Base-by-base conservation (phyloP, 2,113 vertebrate genomes). In the Labrus mixtus region DNA sequence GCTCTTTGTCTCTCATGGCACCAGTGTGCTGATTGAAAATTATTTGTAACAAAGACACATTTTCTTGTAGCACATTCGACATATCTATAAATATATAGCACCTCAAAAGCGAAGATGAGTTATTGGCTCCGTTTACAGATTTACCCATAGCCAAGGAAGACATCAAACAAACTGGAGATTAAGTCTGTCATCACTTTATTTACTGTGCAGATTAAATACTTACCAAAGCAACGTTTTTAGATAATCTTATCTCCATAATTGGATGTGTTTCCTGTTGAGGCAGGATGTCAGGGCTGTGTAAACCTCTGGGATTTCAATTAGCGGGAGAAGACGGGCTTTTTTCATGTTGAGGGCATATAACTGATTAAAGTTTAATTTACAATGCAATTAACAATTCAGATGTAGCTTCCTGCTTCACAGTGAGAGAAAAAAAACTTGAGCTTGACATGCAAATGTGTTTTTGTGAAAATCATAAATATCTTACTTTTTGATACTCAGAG, bases 201-300 rank as follows among this genome's bases (percentile, higher is more conserved):
- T 67, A 71, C 51, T 20, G 13, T 36, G 43, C 43, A 51, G 15
- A n/a, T 63, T 55, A 20, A 67, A 67, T 33, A 25, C 25, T 16
- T 29, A 11, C 25, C 3, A 10, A 66, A 71, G 11, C 6, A 8
- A 16, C 51, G 0, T 22, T 51, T 77, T 25, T 4, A 22, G n/a
- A 63, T 37, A 68, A 20, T 76, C 84, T 87, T 79, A 86, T 90
- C 83, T 84, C 10, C 43, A 39, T 79, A 84, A 89, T 81, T 83
- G 17, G 68, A 66, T 22, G 58, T 5, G 13, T 57, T 78, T 90
- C 76, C 82, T 85, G 82, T 29, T 25, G 79, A 56, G 10, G 20
- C 62, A 68, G 83, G 83, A 87, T 76, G 82, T 85, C 25, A 3
- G 73, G 83, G 79, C 33, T 66, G 29, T 64, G 20, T 57, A 19